Percentiles rank a stretch among this genome's conserved stretches.
phyloP scores from a whole-genome alignment of 2,113 vertebrate species.

The Bos javanicus region DNA sequence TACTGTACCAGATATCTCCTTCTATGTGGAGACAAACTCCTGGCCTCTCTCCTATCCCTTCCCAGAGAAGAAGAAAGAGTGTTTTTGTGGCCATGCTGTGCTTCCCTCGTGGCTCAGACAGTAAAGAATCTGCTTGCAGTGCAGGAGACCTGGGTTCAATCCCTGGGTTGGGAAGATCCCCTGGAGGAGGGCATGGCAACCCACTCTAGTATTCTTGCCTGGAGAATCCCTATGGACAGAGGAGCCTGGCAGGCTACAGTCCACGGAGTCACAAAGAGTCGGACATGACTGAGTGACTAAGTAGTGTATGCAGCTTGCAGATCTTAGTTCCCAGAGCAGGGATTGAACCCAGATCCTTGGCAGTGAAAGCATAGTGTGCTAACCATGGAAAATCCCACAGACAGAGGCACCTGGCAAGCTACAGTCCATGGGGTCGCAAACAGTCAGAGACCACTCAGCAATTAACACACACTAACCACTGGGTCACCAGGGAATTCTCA shows the following conservation, averaged over 20 bases:
- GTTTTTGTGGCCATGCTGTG: not conserved
- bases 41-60: not conserved
- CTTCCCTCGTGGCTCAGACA: not conserved
- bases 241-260: not conserved
- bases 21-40: not conserved
- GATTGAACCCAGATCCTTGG: not conserved
- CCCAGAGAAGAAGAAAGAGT: not conserved
- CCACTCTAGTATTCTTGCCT: not conserved
- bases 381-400: not conserved
- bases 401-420: not conserved
- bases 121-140: not conserved
- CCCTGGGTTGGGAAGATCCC: not conserved
- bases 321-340: not conserved
- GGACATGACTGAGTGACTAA: not conserved
- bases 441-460: not conserved
- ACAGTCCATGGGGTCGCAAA: not conserved
- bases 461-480: not conserved
- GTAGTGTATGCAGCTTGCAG: not conserved
- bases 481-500: not conserved
- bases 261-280: not conserved
- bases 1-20: not conserved
- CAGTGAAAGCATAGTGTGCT: rapidly evolving
- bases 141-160: not conserved
- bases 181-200: not conserved
- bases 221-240: not conserved